Percentiles rank a stretch among this genome's conserved stretches.
Evolutionary conservation across 2,113 vertebrate species (phyloP).

Genomic region (Hyaena hyaena): DNA sequence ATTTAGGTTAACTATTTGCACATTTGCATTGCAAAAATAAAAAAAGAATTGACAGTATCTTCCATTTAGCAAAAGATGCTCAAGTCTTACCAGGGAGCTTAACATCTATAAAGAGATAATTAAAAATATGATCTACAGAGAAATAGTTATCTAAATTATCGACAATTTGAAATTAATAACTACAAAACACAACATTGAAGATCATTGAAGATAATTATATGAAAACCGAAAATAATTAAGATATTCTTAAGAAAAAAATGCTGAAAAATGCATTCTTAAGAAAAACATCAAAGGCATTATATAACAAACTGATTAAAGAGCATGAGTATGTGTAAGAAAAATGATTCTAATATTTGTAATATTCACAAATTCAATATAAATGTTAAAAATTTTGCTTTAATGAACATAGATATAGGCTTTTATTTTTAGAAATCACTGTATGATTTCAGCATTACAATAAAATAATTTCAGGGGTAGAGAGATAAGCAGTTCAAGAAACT

Average conservation of each 20-base stretch:
- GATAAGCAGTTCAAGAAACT: neutral
- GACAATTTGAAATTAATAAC: neutral
- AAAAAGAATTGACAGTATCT: neutral
- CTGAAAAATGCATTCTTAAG: neutral
- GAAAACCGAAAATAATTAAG: neutral
- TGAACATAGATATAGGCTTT: neutral
- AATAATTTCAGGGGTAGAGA: neutral
- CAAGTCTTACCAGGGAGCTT: neutral
- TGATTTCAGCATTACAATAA: neutral
- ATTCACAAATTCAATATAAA: neutral
- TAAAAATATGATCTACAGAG: neutral
- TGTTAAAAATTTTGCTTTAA: neutral
- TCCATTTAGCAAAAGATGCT: neutral
- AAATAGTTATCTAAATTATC: neutral
- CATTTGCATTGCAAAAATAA: neutral
- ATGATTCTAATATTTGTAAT: constrained; percentile 12
- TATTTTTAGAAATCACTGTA: neutral
- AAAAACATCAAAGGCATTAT: neutral
- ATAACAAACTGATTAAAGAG: neutral
- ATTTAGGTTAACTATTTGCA: neutral
- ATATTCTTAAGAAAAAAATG: neutral
- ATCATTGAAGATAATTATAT: neutral
- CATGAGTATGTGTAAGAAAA: neutral
- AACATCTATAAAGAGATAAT: neutral
- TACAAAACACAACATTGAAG: neutral